Conservation (phyloP, 2,797 vertebrate species). For the Muraenolepis orangiensis region DNA sequence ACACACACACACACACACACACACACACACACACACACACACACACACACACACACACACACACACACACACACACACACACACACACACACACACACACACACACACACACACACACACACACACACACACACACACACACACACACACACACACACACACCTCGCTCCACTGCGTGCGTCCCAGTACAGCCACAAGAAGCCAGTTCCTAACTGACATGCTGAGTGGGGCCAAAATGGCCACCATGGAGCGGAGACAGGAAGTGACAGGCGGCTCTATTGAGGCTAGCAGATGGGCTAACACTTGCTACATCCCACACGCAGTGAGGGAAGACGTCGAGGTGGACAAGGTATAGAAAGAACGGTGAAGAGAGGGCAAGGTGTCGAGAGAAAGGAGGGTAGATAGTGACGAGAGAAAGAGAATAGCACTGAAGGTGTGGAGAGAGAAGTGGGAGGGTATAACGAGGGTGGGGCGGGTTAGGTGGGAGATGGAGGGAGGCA, state of each 20-base stretch:
- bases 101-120: not conserved
- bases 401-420: not conserved
- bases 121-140: not conserved
- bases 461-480: not conserved
- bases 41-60: not conserved
- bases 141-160: not conserved
- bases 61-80: not conserved
- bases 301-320: not conserved
- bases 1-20: not conserved
- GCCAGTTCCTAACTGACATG: not conserved
- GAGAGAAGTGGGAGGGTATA: not conserved
- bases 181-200: not conserved
- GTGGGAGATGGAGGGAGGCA: not conserved
- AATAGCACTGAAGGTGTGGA: not conserved
- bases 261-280: not conserved
- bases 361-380: no score
- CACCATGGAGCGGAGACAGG: not conserved
- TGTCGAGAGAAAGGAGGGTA: not conserved
- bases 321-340: not conserved
- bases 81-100: not conserved
- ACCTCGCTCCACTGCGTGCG: not conserved
- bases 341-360: not conserved
- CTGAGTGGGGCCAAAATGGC: conserved; percentile 9
- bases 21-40: not conserved
- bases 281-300: not conserved